Percentiles rank a stretch among this genome's conserved stretches.
Evolutionary conservation across 2,888 invertebrate genomes (phyloP).

Genomic region (Girardia tigrina): DNA sequence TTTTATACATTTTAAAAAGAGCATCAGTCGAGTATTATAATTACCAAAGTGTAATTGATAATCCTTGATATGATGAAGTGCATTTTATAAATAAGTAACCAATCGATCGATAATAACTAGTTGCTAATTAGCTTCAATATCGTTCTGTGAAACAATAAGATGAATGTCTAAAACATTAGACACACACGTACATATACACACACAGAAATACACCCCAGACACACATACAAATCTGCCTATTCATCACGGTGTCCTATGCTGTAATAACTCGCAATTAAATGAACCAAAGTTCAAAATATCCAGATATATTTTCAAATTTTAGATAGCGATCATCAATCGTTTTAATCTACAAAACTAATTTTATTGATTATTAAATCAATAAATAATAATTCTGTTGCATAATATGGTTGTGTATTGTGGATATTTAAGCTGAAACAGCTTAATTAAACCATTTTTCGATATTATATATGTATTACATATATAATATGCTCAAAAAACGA

Average conservation of each 20-base stretch:
- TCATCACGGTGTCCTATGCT: neutral
- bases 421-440: neutral
- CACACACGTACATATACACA: no score
- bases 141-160: neutral
- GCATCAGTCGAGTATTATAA: neutral
- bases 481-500: neutral
- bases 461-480: no score
- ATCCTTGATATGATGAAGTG: neutral
- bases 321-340: neutral
- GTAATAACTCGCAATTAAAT: constrained; percentile 2
- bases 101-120: constrained; percentile 2
- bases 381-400: neutral
- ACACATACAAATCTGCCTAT: neutral
- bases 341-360: constrained; percentile 1
- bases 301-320: constrained; percentile 2
- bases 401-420: neutral
- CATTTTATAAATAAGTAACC: constrained; percentile 10
- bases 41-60: neutral
- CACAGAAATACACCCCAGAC: no score
- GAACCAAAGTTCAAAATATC: neutral
- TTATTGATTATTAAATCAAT: neutral
- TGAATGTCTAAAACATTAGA: neutral
- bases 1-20: neutral
- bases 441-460: neutral
- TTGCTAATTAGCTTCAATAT: neutral